Conservation (phyloP, 1,140 invertebrate genomes). For the Triops cancriformis region DNA sequence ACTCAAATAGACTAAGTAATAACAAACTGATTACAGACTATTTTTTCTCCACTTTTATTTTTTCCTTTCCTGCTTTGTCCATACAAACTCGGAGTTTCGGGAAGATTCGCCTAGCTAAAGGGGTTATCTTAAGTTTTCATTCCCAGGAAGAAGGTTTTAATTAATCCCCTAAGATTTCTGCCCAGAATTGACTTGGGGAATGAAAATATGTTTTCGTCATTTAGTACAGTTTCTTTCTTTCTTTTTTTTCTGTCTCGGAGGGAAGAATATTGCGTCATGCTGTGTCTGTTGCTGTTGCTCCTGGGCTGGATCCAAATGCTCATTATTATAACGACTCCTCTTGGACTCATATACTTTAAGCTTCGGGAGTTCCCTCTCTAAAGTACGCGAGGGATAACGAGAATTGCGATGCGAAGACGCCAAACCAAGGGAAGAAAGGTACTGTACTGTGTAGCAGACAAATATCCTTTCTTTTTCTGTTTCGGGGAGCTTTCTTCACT, state of each 20-base stretch:
- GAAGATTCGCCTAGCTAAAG: too few relatives aligned
- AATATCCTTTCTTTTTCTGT: not conserved
- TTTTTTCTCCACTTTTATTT: too few relatives aligned
- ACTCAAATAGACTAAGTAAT: too few relatives aligned
- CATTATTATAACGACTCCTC: conserved; percentile 10
- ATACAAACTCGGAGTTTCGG: too few relatives aligned
- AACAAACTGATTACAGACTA: too few relatives aligned
- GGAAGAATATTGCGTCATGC: not conserved
- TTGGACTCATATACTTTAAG: conserved; percentile 4
- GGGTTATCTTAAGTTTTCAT: too few relatives aligned
- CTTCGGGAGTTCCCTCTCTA: not conserved
- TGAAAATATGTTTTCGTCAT: not conserved
- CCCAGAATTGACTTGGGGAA: not conserved
- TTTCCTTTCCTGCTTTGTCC: too few relatives aligned
- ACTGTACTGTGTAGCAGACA: not conserved
- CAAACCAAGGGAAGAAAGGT: not conserved
- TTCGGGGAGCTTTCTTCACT: not conserved
- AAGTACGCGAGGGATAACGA: conserved; percentile 3
- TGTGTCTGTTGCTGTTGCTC: not conserved
- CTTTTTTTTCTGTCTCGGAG: not conserved
- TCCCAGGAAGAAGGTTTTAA: not conserved
- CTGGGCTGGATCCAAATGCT: not conserved
- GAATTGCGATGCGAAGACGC: not conserved
- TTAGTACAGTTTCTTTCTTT: not conserved
- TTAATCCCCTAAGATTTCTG: not conserved